Evolutionary conservation across 2,797 vertebrate species (phyloP).

Genomic region (Chiroxiphia lanceolata): DNA sequence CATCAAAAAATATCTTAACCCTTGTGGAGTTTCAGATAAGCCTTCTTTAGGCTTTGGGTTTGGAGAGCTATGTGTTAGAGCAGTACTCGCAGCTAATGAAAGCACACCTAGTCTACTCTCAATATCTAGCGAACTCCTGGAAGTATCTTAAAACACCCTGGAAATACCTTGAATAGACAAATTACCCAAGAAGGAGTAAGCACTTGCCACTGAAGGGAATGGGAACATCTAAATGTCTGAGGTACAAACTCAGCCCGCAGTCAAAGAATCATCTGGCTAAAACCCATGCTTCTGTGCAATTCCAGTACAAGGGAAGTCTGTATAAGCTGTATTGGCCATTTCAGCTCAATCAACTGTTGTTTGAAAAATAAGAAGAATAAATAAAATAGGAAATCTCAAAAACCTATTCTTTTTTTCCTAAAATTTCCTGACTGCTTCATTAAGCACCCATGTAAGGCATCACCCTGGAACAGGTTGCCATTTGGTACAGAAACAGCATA

Average conservation of each 20-base stretch:
- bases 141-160: not conserved
- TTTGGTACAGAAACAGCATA: not conserved
- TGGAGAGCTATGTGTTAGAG: not conserved
- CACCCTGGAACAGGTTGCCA: not conserved
- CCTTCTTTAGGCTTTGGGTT: not conserved
- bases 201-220: not conserved
- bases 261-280: not conserved
- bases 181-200: not conserved
- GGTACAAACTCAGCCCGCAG: not conserved
- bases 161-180: not conserved
- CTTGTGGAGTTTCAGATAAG: not conserved
- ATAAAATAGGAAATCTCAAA: not conserved
- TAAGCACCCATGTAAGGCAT: rapidly evolving
- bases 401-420: not conserved
- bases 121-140: not conserved
- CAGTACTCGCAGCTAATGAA: not conserved
- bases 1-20: not conserved
- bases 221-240: not conserved
- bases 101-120: not conserved
- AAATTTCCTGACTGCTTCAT: not conserved
- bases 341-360: not conserved
- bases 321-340: not conserved
- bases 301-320: not conserved
- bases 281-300: not conserved
- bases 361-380: not conserved